Base-by-base conservation (phyloP, 2,797 vertebrate species). In the Sciaenops ocellatus region DNA sequence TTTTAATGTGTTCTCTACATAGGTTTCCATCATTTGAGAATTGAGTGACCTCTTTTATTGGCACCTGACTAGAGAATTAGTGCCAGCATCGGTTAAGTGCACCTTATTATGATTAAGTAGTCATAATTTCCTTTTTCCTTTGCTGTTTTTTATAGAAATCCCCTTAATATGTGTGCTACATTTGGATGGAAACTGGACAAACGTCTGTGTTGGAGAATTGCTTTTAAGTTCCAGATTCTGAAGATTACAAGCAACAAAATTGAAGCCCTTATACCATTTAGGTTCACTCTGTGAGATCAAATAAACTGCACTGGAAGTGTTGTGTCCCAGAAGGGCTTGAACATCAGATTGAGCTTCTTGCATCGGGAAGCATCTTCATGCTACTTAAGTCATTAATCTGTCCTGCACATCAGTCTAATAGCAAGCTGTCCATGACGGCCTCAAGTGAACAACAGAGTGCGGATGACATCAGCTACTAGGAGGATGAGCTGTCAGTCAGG, bases 401-500 rank as follows among this genome's bases (percentile, higher is more conserved):
- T 77, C 76, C 51, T 46, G 63, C 22, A 71, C 69, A 68, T 83
- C 80, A 73, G 73, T 76, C 64, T 78, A 72, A 89, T 69, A 83
- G 81, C 64, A 11, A 84, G 76, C 68, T 80, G 75, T 83, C 71
- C 15, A 0, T 16, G 6, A 51, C n/a, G 20, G 48, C 74, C 65
- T 48, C 51, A 69, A 60, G 79, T 69, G 74, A 90, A 82, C 79
- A 84, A 61, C 63, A 72, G 67, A 70, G 77, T 77, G 71, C 3
- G 61, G 34, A 52, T 79, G 86, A 79, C 82, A 85, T 80, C 77
- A 54, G 69, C 73, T 69, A 64, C 46, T 55, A 59, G 65, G 70
- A 71, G 76, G 82, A 87, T 65, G 83, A 87, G 86, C 79, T 84
- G 82, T 84, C 90, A 91, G 69, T 72, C 57, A 22, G 73, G 60